Base-by-base conservation (phyloP, 2,113 vertebrate species). In the Alces alces region DNA sequence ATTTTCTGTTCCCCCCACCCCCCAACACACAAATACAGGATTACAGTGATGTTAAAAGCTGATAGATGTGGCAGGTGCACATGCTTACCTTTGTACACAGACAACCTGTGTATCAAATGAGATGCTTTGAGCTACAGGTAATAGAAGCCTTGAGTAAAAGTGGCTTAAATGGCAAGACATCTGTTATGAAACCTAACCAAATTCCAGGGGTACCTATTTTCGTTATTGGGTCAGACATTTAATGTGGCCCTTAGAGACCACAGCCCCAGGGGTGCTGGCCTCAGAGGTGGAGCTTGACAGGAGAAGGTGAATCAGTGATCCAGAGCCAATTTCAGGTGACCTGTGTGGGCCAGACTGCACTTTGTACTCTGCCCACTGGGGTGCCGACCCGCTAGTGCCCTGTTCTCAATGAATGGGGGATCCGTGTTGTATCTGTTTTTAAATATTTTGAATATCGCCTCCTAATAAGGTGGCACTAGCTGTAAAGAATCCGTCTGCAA, bases 141-240 rank as follows among this genome's bases (percentile, higher is more conserved):
- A 93, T 45, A 93, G 85, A 85, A 61, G 66, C 58, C n/a, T 80
- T 21, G 9, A 91, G 58, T 66, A 30, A 91, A 70, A 80, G 36
- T 87, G 43, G 7, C 36, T 91, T 36, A 52, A 39, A 14, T 60
- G 27, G n/a, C 39, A 88, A 43, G 54, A 3, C 33, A 88, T 47
- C 80, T 79, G 61, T 45, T 33, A 70, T 30, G 13, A 78, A 90
- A 73, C 27, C n/a, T 84, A 33, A 50, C 5, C 27, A 7, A 87
- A 91, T 19, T 39, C n/a, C n/a, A 16, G 14, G 9, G 15, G 30
- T 21, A n/a, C 50, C 23, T 28, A 10, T 73, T 91, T 86, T 66
- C 21, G 11, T 83, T 54, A 19, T 19, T 83, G 23, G 17, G 45
- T 70, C 70, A 61, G 66, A 36, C 6, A 47, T 70, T 80, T 90